Evolutionary conservation across 1,140 invertebrate species (phyloP), one percentile per base, ranked within the genome.

Genomic region (Drosophila orena): DNA sequence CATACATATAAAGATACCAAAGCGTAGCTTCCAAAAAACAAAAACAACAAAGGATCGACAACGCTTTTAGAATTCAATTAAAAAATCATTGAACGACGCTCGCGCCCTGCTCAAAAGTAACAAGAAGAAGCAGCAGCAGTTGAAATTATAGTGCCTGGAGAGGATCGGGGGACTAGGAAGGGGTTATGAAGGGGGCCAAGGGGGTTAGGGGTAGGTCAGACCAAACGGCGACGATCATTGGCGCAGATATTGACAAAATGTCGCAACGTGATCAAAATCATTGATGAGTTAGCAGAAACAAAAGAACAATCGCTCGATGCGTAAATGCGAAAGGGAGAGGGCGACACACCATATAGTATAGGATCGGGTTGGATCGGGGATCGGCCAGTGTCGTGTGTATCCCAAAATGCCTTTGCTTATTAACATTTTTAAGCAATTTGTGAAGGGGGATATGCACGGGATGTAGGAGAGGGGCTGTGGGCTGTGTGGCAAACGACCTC

Each of bases 161-260:
- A 38, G 15, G 22, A n/a, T 42, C 27, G 43, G 37, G 11, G 37
- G 24, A 27, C 24, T 1, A 17, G 24, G 24, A 35, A 5, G 11
- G 34, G 34, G 10, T 14, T 38, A 14, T 14, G 14, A 0, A 5
- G 2, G 37, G 14, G 12, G 37, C 37, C 11, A 44, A 37, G 40
- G 55, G 54, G 56, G 46, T 40, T 40, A 40, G 53, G 38, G 50
- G 46, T n/a, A 76, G 72, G 54, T 69, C 73, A 57, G 58, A 44
- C 70, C 57, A 50, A 73, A 61, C 73, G 57, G 72, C 81, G 73
- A 57, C 78, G 83, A 88, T 83, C 83, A 88, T 85, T 88, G 83
- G 83, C 84, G 79, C 81, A 90, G 85, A 90, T 90, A 89, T 89
- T 89, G 85, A 89, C 85, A 90, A 89, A 89, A 89, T 89, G 85